Base-by-base conservation (phyloP, 1,140 invertebrate genomes). In the Mya arenaria region DNA sequence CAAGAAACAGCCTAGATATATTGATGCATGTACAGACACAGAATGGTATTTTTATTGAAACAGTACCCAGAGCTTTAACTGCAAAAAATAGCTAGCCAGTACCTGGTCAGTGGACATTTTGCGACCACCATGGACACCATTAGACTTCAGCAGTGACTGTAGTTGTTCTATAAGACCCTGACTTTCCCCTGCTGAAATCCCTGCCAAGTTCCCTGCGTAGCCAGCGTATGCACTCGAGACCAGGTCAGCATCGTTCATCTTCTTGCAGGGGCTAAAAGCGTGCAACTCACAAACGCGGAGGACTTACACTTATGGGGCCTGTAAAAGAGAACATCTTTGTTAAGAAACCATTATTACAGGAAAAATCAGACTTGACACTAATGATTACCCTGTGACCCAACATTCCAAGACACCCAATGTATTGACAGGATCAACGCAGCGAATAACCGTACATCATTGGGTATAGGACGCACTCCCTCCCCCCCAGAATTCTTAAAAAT, bases 211-310 rank as follows among this genome's bases (percentile, higher is more conserved):
- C 37, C 71, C 65, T 62, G 66, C 72, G 48, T 75, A 81, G 32
- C 55, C 74, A 34, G 80, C 68, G 80, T 87, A 87, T 17, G 84
- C 74, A 65, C 85, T 83, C 5, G 86, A 83, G 84, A 87, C 86
- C 56, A 87, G 78, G 69, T 87, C 84, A 28, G 86, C 86, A 81
- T 87, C 84, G 48, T 83, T 82, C 84, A 87, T 87, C 19, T 68
- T 36, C 36, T 36, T n/a, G n/a, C 30, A 8, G 36, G 28, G 36
- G 36, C 48, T 23, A 52, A 23, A 2, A 52, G 17, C 48, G 19
- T 23, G 2, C 2, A 52, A 23, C 48, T 52, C n/a, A n/a, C n/a
- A n/a, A n/a, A n/a, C n/a, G n/a, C n/a, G n/a, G n/a, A n/a, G n/a
- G n/a, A n/a, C n/a, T n/a, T n/a, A n/a, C n/a, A n/a, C n/a, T n/a